These are phyloP conservation scores for Pollenia angustigena DNA, from an alignment of 2,888 invertebrate genomes.

Conservation along the genomic window DNA sequence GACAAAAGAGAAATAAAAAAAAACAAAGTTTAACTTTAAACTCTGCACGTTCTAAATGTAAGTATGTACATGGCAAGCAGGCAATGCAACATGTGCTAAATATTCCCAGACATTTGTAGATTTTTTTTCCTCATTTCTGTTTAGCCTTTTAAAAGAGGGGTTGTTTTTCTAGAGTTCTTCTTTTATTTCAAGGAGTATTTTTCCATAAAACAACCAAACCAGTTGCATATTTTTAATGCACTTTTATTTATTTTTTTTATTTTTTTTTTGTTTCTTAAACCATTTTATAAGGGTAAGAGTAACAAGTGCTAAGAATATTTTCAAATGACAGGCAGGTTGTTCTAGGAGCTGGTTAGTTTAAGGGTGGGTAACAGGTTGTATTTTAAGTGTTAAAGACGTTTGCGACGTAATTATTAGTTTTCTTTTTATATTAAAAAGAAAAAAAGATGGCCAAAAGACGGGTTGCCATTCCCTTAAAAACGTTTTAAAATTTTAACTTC, in stretches of 20 bases:
- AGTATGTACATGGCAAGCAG: constrained; percentile 1
- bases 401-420: constrained; percentile 25
- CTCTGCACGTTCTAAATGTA: constrained; percentile 31
- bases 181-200: background rate
- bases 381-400: constrained; percentile 42
- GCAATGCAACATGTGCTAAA: constrained; percentile 71
- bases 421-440: constrained; percentile 9
- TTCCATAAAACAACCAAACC: constrained; percentile 34
- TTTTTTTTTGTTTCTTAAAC: constrained; percentile 17
- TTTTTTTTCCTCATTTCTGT: constrained; percentile 46
- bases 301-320: constrained; percentile 57
- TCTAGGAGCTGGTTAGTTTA: constrained; percentile 44
- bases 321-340: constrained; percentile 56
- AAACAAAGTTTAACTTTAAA: constrained; percentile 31
- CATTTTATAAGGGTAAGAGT: constrained; percentile 40
- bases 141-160: constrained; percentile 48
- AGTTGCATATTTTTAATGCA: constrained; percentile 65
- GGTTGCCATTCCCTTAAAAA: constrained; percentile 1
- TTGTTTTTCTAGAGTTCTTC: constrained; percentile 49
- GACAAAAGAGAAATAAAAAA: background rate
- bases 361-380: constrained; percentile 59
- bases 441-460: constrained; percentile 27
- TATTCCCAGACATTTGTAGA: constrained; percentile 69
- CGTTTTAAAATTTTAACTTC: constrained; percentile 18
- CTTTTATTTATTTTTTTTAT: constrained; percentile 28